phyloP scores from a whole-genome alignment of 35 echinoderm and acorn worm species.

The Apostichopus parvimensis region DNA sequence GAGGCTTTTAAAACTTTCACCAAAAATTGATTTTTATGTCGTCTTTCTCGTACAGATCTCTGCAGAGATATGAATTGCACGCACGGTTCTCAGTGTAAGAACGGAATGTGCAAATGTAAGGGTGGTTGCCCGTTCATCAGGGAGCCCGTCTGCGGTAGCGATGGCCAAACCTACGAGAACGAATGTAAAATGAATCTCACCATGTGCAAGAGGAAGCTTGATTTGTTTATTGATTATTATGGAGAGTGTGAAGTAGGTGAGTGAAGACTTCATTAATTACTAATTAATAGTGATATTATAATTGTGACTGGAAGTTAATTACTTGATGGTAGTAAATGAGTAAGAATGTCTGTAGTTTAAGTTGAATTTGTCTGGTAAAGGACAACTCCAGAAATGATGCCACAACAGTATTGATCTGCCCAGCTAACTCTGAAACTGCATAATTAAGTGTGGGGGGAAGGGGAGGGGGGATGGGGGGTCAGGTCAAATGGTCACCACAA shows the following conservation, averaged over 20 bases:
- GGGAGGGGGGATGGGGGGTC: too few species aligned
- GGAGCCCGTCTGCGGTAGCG: slow-evolving; percentile 71
- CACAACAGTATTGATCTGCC: too few species aligned
- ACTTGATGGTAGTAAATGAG: too few species aligned
- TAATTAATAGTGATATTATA: too few species aligned
- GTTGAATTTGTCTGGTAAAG: too few species aligned
- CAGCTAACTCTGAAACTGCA: too few species aligned
- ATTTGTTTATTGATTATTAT: slow-evolving; percentile 46
- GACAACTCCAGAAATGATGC: too few species aligned
- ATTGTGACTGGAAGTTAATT: too few species aligned
- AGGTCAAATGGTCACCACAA: too few species aligned
- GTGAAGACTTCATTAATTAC: not conserved
- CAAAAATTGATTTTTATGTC: too few species aligned
- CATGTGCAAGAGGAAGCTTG: slow-evolving; percentile 66
- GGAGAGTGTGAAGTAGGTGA: slow-evolving; percentile 68
- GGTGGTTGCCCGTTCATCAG: slow-evolving; percentile 43
- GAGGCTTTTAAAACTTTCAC: too few species aligned
- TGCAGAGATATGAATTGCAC: slow-evolving; percentile 74
- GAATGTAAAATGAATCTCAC: slow-evolving; percentile 66
- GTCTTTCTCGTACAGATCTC: slow-evolving; percentile 35
- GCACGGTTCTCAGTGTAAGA: slow-evolving; percentile 70
- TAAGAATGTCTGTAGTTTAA: too few species aligned
- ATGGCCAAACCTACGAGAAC: slow-evolving; percentile 69
- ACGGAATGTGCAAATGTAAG: slow-evolving; percentile 75
- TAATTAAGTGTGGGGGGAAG: slow-evolving; percentile 52